phyloP scores from a whole-genome alignment of 2,113 vertebrate species.

The Takifugu flavidus region DNA sequence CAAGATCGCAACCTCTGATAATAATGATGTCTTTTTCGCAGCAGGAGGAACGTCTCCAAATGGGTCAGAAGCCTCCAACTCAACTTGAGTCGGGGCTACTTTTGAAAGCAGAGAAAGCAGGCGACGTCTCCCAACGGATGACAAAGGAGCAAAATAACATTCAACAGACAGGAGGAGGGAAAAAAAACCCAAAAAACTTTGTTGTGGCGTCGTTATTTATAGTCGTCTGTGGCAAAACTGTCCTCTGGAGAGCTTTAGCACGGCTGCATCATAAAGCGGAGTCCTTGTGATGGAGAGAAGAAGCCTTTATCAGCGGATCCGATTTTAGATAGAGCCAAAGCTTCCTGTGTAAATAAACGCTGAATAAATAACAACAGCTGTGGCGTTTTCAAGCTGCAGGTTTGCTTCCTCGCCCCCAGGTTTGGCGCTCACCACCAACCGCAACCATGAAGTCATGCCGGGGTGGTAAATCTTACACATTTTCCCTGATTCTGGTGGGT shows the following conservation, averaged over 20 bases:
- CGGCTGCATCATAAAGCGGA: constrained; percentile 2
- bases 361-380: constrained; percentile 4
- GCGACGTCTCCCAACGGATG: background rate
- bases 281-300: background rate
- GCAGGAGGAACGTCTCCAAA: constrained; percentile 18
- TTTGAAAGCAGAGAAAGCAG: background rate
- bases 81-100: constrained; percentile 9
- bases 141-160: constrained; percentile 7
- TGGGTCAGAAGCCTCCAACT: constrained; percentile 29
- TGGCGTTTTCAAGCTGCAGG: too few species aligned
- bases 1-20: constrained; percentile 53
- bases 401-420: background rate
- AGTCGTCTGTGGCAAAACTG: background rate
- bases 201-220: background rate
- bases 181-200: background rate
- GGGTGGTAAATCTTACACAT: constrained; percentile 1
- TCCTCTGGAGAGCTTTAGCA: background rate
- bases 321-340: constrained; percentile 1
- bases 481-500: background rate
- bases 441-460: background rate
- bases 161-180: background rate
- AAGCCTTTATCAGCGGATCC: background rate
- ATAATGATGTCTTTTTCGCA: constrained; percentile 43
- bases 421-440: constrained; percentile 7
- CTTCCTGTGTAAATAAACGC: constrained; percentile 10